Base-by-base conservation (phyloP, 2,888 invertebrate species). In the Apeira syringaria region DNA sequence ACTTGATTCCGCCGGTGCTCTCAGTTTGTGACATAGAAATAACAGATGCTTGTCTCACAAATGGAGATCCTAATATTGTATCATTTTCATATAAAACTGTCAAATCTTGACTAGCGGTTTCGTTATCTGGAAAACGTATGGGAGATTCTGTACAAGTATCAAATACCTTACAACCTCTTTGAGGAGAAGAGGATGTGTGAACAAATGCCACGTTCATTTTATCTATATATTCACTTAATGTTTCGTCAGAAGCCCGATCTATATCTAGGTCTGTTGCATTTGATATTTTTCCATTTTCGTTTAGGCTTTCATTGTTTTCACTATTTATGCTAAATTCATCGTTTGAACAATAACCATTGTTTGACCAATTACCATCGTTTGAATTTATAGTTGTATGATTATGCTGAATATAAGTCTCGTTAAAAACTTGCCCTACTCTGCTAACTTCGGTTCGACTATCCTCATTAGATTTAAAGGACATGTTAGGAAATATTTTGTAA, bases 21-120 rank as follows among this genome's bases (percentile, higher is more conserved):
- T 70, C 75, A 0, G 72, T 85, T 25, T 82, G 88, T 0, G 85
- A 84, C 84, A 90, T 90, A 0, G 88, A 66, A 15, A 87, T 68
- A 0, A 89, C 73, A 0, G 80, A 63, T 0, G 75, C 61, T 34
- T 64, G 69, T 48, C 72, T 86, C 0, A 74, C 50, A 29, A 88
- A 83, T 0, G 89, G 86, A 0, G 87, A 88, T 0, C 71, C 72
- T 1, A 75, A 29, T 20, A 79, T 49, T 0, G 66, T 63, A 2
- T 78, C 75, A 1, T 64, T 75, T 39, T 80, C 74, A 7, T 78
- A 75, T 0, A 74, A 30, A 6, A 64, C 52, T n/a, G 64, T 68
- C 1, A 72, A 39, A 5, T 75, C 69, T 48, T 50, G 50, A 1
- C 48, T 44, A 6, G 36, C 15, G 6, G 50, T 53, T 29, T 36